Base-by-base conservation (phyloP, 2,797 vertebrate species). In the Cirrhinus molitorella region DNA sequence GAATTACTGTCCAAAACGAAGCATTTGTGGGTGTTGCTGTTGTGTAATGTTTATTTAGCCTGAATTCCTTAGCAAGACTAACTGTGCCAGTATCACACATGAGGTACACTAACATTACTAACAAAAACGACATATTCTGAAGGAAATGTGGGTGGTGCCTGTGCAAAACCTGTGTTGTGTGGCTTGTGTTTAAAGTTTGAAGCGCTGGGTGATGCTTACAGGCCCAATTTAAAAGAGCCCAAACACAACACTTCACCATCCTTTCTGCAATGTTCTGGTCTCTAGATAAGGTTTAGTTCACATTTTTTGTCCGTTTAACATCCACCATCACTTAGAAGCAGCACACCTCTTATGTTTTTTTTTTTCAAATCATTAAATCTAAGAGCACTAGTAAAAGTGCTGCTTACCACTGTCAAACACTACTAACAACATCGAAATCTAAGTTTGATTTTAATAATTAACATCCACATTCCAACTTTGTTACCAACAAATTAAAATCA, bases 1-100 rank as follows among this genome's bases (percentile, higher is more conserved):
- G 89, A 86, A 93, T 93, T 93, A 94, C 88, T 79, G 86, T 85
- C 86, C 90, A 92, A 91, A 91, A 90, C 86, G 85, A 85, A 89
- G 61, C 57, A 17, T 80, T 80, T 70, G 31, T 43, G 3, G 28
- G 85, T 89, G 90, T 92, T 91, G 88, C 92, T 93, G 91, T 11
- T n/a, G 31, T 14, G 71, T 73, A n/a, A 55, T 76, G 40, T 75
- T 75, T 40, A 57, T 28, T 61, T 25, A 28, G 55, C 5, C 10
- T 25, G 53, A 45, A n/a, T 23, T 57, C 28, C 28, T 17, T 16
- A 71, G 16, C 61, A 67, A 68, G 6, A 43, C 47, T 2, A 17
- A 17, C 5, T 28, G 14, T 63, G 25, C 14, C 13, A 1, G 28
- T 40, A n/a, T 57, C 28, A 51, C 25, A 31, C 45, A 53, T n/a